These are phyloP conservation scores for Clunio marinus DNA, from an alignment of 2,888 invertebrate species.

Conservation along the genomic window DNA sequence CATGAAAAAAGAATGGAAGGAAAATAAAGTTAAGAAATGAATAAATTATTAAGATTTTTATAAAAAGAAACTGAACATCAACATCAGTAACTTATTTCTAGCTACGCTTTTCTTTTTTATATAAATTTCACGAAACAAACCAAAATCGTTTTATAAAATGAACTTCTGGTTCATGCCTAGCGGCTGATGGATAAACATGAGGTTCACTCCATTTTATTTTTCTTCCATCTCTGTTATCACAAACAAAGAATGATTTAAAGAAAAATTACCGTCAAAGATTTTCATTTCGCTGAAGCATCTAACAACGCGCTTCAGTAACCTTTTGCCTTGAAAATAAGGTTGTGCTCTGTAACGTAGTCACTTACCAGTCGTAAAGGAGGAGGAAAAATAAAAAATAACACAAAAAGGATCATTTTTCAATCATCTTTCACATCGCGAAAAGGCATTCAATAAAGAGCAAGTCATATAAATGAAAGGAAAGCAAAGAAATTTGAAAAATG, in stretches of 20 bases:
- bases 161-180: no score
- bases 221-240: not conserved
- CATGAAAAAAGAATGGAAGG: not conserved
- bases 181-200: no score
- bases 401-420: conserved; percentile 36
- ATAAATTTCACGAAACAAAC: no score
- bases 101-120: no score
- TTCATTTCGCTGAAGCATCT: not conserved
- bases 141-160: no score
- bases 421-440: not conserved
- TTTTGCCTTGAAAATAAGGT: not conserved
- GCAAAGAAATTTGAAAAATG: conserved; percentile 25
- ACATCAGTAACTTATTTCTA: no score
- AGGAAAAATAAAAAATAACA: not conserved
- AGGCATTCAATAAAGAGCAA: not conserved
- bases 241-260: not conserved
- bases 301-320: not conserved
- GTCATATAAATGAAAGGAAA: conserved; percentile 22
- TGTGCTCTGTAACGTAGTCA: conserved; percentile 11
- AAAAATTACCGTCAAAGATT: not conserved
- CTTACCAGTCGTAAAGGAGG: not conserved
- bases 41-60: conserved; percentile 5
- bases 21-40: not conserved
- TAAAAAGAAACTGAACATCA: not conserved
- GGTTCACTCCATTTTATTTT: no score